Evolutionary conservation across 1,140 invertebrate species (phyloP).

Genomic region (Leguminivora glycinivorella): DNA sequence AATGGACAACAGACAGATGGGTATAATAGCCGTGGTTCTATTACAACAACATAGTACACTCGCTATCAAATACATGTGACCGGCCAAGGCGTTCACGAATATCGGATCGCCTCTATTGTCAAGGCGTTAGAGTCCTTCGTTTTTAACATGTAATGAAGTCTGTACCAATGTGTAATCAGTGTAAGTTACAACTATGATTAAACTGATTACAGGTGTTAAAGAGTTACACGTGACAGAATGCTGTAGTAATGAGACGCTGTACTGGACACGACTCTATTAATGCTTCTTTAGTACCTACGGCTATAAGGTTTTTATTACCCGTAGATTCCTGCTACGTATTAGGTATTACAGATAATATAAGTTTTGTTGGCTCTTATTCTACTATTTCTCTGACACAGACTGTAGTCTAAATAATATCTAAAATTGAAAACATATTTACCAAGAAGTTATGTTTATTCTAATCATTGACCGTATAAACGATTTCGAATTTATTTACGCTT

Average conservation of each 20-base stretch:
- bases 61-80: too few relatives aligned
- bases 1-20: conserved; percentile 8
- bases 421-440: not conserved
- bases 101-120: too few relatives aligned
- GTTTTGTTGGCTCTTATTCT: too few relatives aligned
- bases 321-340: too few relatives aligned
- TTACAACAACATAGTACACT: conserved; percentile 17
- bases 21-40: not conserved
- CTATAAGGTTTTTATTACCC: too few relatives aligned
- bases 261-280: conserved; percentile 2
- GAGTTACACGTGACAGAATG: conserved; percentile 1
- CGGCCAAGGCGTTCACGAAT: too few relatives aligned
- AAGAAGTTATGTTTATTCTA: not conserved
- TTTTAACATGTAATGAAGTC: too few relatives aligned
- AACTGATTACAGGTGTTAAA: conserved; percentile 4
- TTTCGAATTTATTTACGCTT: conserved; percentile 13
- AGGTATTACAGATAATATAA: too few relatives aligned
- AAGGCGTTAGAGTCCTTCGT: too few relatives aligned
- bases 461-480: conserved; percentile 3
- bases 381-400: too few relatives aligned
- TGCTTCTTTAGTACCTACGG: too few relatives aligned
- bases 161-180: not conserved
- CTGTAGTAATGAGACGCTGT: not conserved
- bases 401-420: not conserved
- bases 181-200: not conserved